phyloP scores from a whole-genome alignment of 2,888 invertebrate genomes.

The Mythimna lalbum region DNA sequence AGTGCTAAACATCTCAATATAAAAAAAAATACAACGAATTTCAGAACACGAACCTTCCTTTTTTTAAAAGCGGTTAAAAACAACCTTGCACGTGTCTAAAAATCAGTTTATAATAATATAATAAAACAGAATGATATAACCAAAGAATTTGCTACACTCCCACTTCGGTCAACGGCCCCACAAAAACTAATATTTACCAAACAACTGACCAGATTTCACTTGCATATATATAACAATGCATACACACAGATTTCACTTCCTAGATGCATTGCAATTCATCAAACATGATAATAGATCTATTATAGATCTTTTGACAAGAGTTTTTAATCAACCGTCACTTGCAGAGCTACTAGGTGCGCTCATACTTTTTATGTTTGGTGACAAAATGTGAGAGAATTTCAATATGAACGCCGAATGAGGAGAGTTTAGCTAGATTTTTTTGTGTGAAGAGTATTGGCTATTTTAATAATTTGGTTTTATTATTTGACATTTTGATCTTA shows the following conservation, averaged over 20 bases:
- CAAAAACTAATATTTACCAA: slow-evolving; percentile 36
- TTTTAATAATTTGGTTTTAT: no score
- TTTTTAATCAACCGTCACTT: slow-evolving; percentile 37
- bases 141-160: slow-evolving; percentile 6
- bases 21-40: no score
- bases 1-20: no score
- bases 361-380: slow-evolving; percentile 35
- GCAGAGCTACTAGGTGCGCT: neutral
- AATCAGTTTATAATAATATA: slow-evolving; percentile 4
- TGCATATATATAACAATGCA: slow-evolving; percentile 58
- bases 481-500: no score
- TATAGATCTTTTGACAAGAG: slow-evolving; percentile 37
- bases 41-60: no score
- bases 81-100: neutral
- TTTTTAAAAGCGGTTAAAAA: neutral
- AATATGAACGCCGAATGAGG: neutral
- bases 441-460: no score
- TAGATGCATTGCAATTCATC: slow-evolving; percentile 50
- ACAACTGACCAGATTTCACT: slow-evolving; percentile 43
- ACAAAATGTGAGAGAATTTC: slow-evolving; percentile 31
- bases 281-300: slow-evolving; percentile 50
- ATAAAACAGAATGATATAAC: slow-evolving; percentile 16
- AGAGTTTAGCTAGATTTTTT: no score
- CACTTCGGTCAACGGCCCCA: slow-evolving; percentile 28
- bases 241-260: slow-evolving; percentile 51